phyloP scores from a whole-genome alignment of 2,888 invertebrate genomes.

The Lagria hirta region DNA sequence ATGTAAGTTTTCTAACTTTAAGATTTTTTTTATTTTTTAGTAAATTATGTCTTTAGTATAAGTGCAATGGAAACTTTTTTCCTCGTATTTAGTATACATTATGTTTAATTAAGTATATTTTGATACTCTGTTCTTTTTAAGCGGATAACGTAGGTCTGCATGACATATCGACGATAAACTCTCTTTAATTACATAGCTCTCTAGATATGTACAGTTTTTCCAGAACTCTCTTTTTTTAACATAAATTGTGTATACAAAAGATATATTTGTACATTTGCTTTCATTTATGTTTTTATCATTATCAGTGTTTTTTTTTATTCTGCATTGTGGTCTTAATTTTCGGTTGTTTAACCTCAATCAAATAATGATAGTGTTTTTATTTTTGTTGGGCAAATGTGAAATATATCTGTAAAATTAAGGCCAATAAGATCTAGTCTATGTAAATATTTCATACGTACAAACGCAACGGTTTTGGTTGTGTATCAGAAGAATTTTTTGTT shows the following conservation, averaged over 20 bases:
- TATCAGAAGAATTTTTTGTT: constrained; percentile 30
- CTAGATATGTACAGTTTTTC: constrained; percentile 42
- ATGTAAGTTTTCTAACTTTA: constrained; percentile 11
- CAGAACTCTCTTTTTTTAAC: constrained; percentile 32
- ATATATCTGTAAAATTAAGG: constrained; percentile 43
- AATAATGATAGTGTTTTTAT: constrained; percentile 8
- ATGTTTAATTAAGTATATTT: constrained; percentile 44
- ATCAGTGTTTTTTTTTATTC: no score
- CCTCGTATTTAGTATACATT: constrained; percentile 39
- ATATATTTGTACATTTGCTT: constrained; percentile 37
- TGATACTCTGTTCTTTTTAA: constrained; percentile 48
- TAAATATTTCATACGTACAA: constrained; percentile 49
- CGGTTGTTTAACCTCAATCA: constrained; percentile 14
- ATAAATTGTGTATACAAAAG: constrained; percentile 32
- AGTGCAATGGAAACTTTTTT: constrained; percentile 47
- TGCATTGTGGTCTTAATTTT: constrained; percentile 16
- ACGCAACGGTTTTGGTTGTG: constrained; percentile 36
- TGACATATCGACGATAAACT: constrained; percentile 51
- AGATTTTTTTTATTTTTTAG: constrained; percentile 12
- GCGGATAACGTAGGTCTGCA: constrained; percentile 40
- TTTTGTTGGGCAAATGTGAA: constrained; percentile 30
- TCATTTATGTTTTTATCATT: no score
- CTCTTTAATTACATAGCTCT: constrained; percentile 42
- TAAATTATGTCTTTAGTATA: constrained; percentile 35
- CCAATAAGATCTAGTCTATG: constrained; percentile 49